A percentile compares a stretch with the other conserved stretches of the same genome.
phyloP scores from a whole-genome alignment of 2,797 vertebrate genomes.

The Cryptoprocta ferox region DNA sequence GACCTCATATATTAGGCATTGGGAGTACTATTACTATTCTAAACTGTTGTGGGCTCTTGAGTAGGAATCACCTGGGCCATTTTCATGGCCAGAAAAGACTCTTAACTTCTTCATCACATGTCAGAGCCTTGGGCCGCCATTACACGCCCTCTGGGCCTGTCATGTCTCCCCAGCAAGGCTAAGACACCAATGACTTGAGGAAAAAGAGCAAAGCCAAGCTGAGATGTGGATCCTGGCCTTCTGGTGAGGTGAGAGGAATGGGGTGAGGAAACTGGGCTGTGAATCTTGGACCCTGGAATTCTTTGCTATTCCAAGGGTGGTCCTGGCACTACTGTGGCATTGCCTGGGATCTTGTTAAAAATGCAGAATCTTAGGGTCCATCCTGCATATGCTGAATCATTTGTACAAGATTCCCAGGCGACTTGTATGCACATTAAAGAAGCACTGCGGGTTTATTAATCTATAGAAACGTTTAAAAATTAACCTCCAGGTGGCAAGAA shows the following conservation, averaged over 20 bases:
- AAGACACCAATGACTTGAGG: neutral
- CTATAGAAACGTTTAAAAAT: neutral
- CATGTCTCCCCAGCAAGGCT: neutral
- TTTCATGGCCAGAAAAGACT: neutral
- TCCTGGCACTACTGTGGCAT: no score
- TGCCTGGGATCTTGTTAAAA: neutral
- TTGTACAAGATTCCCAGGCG: neutral
- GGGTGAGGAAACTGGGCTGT: neutral
- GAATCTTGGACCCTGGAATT: neutral
- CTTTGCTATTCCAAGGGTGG: neutral
- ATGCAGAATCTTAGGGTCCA: neutral
- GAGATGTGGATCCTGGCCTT: accelerated
- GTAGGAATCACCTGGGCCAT: neutral
- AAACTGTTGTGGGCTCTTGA: neutral
- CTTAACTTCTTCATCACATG: neutral
- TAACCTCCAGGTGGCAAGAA: neutral
- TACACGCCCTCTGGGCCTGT: neutral
- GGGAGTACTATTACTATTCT: neutral
- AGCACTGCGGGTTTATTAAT: neutral
- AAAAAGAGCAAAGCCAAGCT: neutral
- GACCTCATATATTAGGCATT: neutral
- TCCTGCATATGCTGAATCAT: neutral
- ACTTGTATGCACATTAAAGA: neutral
- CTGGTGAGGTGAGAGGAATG: neutral
- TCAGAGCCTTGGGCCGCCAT: neutral